Base-by-base conservation (phyloP, 2,797 vertebrate species). In the Coregonus ussuriensis region DNA sequence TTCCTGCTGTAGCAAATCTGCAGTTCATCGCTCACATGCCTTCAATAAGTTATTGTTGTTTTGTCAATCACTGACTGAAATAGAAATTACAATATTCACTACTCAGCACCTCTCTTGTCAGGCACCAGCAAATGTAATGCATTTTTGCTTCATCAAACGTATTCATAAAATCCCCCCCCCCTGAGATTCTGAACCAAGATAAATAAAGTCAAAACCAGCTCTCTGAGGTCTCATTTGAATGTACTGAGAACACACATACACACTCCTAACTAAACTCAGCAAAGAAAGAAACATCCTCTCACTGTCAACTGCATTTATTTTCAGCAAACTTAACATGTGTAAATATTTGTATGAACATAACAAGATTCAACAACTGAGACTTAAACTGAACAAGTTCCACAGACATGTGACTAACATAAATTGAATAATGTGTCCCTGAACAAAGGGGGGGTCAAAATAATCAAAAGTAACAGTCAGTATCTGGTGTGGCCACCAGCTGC, bases 171-270 rank as follows among this genome's bases (percentile, higher is more conserved):
- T 5, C 1, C 63, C 29, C 51, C 25, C 29, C 29, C 5, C 21
- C 63, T 31, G 63, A 71, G 37, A 51, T 74, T 75, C 75, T 51
- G 51, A 71, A 74, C 75, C 74, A 79, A 80, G 81, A 79, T 68
- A 79, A 77, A 79, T 78, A 79, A 72, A 77, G 79, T 79, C 68
- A 77, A 77, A 78, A 33, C 65, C 74, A 74, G 70, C 62, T 76
- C 75, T 51, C 75, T 74, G 71, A 71, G 51, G 69, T 52, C 72
- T 52, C 51, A 71, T 74, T 68, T 73, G 73, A 70, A 65, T 53
- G 71, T 70, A 72, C 66, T 31, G 41, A 53, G 6, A 18, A 35
- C 16, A 18, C 16, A 59, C 25, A 82, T 62, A 4, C 79, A 59
- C 25, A 77, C 75, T 71, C 73, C 82, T 78, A 51, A 79, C 25